Percentiles rank a stretch among this genome's conserved stretches.
Conservation (phyloP, 2,113 vertebrate genomes). For the Ifrita kowaldi region DNA sequence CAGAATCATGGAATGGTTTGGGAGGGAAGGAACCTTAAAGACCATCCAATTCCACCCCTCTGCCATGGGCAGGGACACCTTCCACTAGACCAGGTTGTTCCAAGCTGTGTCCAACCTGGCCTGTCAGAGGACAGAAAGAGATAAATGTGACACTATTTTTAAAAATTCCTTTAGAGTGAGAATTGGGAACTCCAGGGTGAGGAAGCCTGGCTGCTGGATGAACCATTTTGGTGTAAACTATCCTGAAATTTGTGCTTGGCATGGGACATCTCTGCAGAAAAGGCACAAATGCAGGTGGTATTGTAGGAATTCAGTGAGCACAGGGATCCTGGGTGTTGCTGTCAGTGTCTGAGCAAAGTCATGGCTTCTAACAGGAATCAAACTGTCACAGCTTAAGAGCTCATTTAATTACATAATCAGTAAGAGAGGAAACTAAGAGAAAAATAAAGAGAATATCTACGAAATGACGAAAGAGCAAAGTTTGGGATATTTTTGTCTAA, state of each 20-base stretch:
- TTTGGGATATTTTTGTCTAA: not conserved
- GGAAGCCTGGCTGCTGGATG: not conserved
- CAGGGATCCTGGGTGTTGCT: not conserved
- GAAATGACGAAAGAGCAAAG: not conserved
- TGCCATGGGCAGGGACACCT: not conserved
- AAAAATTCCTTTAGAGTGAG: not conserved
- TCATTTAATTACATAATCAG: not conserved
- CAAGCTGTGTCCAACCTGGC: not conserved
- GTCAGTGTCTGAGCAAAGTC: not conserved
- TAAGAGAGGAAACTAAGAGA: not conserved
- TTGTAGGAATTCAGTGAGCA: not conserved
- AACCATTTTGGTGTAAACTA: not conserved
- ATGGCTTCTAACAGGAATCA: not conserved
- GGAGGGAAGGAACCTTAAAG: not conserved
- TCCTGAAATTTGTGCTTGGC: not conserved
- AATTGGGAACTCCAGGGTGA: not conserved
- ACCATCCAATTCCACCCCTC: not conserved
- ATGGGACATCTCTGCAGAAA: fast-evolving
- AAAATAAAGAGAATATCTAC: not conserved
- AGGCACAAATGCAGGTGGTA: not conserved
- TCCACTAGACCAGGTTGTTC: not conserved
- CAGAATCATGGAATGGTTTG: not conserved
- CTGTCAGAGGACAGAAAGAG: not conserved
- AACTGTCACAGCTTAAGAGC: not conserved
- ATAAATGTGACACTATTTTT: not conserved